Conservation (phyloP, 2,113 vertebrate species). For the Mormyrus lacerda region DNA sequence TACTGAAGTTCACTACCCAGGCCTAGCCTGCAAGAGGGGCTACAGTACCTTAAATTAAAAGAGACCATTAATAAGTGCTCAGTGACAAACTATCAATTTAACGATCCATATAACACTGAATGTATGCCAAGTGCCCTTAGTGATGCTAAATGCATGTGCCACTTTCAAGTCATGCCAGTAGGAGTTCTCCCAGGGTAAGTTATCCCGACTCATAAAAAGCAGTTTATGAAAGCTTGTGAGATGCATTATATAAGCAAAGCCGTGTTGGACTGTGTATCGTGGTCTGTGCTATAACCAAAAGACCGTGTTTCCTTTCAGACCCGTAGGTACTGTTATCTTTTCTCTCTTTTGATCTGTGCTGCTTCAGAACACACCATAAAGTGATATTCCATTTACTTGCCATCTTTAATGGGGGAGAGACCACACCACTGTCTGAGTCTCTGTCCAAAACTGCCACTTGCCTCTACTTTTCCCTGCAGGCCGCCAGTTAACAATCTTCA, state of each 20-base stretch:
- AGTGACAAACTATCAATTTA: conserved; percentile 30
- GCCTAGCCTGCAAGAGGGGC: background rate
- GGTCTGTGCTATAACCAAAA: background rate
- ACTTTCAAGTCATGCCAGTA: background rate
- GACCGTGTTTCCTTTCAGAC: background rate
- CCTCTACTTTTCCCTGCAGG: conserved; percentile 58
- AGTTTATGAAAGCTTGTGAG: background rate
- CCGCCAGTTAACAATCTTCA: conserved; percentile 98
- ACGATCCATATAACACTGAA: conserved; percentile 19
- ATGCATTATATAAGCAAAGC: background rate
- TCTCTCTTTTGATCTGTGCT: background rate
- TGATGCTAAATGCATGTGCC: conserved; percentile 15
- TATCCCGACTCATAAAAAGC: background rate
- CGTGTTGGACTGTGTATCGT: background rate
- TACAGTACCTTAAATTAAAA: background rate
- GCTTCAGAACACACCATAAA: background rate
- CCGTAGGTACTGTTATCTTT: background rate
- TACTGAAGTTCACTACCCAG: no score
- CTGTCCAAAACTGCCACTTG: conserved; percentile 23
- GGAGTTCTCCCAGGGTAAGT: background rate
- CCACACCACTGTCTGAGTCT: background rate
- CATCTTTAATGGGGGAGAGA: background rate
- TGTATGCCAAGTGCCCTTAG: conserved; percentile 16
- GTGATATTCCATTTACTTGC: background rate
- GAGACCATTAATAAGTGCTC: background rate